Evolutionary conservation across 2,113 vertebrate species (phyloP).

Genomic region (Dicaeum eximium): DNA sequence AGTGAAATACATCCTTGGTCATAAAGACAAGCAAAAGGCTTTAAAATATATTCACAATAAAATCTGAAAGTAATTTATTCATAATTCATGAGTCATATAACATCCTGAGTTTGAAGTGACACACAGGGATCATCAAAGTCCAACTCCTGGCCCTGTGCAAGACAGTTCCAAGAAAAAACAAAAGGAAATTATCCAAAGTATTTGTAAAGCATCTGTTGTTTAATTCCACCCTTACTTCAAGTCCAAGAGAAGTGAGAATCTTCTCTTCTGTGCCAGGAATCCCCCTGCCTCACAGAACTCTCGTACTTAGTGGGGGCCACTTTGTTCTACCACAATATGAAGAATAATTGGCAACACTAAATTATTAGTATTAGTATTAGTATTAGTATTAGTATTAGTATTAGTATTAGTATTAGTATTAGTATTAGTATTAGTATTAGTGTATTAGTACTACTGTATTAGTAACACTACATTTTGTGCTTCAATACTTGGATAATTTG

Average conservation of each 20-base stretch:
- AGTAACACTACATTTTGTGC: background rate
- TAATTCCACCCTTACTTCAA: background rate
- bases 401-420: background rate
- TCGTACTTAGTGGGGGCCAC: background rate
- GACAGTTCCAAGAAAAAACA: background rate
- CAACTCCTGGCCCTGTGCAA: background rate
- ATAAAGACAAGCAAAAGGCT: background rate
- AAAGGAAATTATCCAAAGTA: background rate
- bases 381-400: too few relatives aligned
- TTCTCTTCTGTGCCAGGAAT: background rate
- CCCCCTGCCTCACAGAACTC: accelerated
- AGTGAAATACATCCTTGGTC: background rate
- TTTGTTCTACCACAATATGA: background rate
- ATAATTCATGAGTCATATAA: background rate
- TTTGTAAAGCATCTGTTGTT: background rate
- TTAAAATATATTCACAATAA: background rate
- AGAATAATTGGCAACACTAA: background rate
- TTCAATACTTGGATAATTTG: background rate
- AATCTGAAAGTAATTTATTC: background rate
- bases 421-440: too few relatives aligned
- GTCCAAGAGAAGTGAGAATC: background rate
- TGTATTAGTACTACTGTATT: too few relatives aligned
- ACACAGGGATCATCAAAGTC: background rate
- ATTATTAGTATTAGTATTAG: background rate
- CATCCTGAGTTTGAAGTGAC: background rate